Evolutionary conservation across 2,888 invertebrate species (phyloP), one percentile per base, ranked within the genome.

Genomic region (Drosophila rubida): DNA sequence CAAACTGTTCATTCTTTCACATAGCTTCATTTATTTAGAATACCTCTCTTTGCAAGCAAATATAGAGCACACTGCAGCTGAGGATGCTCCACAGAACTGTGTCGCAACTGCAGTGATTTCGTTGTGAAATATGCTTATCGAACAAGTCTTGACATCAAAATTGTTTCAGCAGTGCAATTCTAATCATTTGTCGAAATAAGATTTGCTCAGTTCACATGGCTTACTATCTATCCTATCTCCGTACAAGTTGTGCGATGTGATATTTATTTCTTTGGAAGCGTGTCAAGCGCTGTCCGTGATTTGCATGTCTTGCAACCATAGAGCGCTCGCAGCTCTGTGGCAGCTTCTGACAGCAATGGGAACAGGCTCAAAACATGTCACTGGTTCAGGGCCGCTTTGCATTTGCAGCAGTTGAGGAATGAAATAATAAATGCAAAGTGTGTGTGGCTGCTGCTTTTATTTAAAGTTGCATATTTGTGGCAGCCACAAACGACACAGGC

Each of bases 321-420:
- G 65, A 60, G 42, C 49, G 19, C 13, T 5, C 51, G 51, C 65
- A 46, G 35, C 49, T 50, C 45, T 30, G 23, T 37, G 25, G 16
- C 32, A 57, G 25, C 50, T 30, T 59, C 53, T 35, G 27, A 6
- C 8, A 9, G 41, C n/a, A 42, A 32, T 53, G 53, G 58, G 45
- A 48, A 53, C 51, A 45, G 39, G 41, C 30, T 53, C 53, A 58
- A 88, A 86, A 86, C 73, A 84, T 84, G 83, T 88, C 80, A 84
- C 78, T 84, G 75, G 88, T 86, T 84, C 84, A 87, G 81, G 88
- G 85, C 49, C 87, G 64, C 54, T 49, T 58, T 60, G 55, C 80
- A 58, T 67, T 72, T 64, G 54, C 11, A 1, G 58, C 68, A 37
- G 44, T 58, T 49, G 30, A 42, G 42, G 14, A 53, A 53, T 30